Base-by-base conservation (phyloP, 2,797 vertebrate genomes). In the Sciurus vulgaris region DNA sequence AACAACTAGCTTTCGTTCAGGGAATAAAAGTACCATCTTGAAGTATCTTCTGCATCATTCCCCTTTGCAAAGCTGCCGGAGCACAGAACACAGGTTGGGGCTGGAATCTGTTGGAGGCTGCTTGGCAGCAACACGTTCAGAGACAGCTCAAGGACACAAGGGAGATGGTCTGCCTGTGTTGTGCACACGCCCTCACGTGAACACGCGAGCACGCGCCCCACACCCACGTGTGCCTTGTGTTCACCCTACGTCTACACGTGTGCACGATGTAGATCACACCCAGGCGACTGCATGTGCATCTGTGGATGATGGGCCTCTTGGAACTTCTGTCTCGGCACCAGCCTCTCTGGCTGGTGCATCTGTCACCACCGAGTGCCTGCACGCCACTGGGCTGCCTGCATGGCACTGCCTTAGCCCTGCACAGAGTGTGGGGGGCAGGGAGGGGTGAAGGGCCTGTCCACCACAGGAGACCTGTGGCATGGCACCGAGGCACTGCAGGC, bases 181-280 rank as follows among this genome's bases (percentile, higher is more conserved):
- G 63, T 11, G 69, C 20, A 18, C 17, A 15, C 6, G 0, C 38
- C 24, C n/a, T 5, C 59, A 30, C 11, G 7, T 1, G 22, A 4
- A 7, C 5, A 15, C 13, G 22, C 13, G 28, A 8, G 56, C 9
- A 38, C 5, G 38, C 38, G 5, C 24, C n/a, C 7, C 59, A 30
- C 15, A 5, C 1, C 28, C 7, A 7, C 13, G 22, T 18, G 28
- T 20, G 56, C 9, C 38, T 38, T 38, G 38, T 38, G 38, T 38
- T 38, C 38, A 4, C 24, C n/a, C 7, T 49, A 30, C 15, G 7
- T 1, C 28, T 4, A 7, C 5, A 15, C 13, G 15, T 18, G 28
- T 20, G 56, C 9, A 38, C 38, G 38, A 38, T 3, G 38, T 38
- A 38, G 38, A 38, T 38, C 38, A 38, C 26, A 24, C 33, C 65